Conservation (phyloP, 92 coral and sea anemone genomes). For the Epizoanthus stellaris region DNA sequence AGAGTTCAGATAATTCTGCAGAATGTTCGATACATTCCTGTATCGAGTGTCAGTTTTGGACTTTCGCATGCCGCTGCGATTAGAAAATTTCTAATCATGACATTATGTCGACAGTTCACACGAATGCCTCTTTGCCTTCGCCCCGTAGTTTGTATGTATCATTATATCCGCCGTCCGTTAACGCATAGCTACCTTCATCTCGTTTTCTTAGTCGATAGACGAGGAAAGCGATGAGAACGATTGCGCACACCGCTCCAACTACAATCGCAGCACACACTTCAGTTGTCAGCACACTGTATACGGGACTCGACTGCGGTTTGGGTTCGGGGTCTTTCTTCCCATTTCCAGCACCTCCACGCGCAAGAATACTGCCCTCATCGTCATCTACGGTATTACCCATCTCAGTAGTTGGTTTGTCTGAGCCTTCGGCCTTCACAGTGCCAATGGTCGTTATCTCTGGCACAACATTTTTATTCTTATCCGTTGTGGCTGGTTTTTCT, state of each 20-base stretch:
- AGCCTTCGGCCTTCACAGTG: not conserved
- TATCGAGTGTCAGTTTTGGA: not conserved
- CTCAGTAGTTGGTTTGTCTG: conserved; percentile 30
- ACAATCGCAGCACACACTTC: conserved; percentile 97
- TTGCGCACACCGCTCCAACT: conserved; percentile 96
- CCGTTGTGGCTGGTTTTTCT: conserved; percentile 1
- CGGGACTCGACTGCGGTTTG: conserved; percentile 32
- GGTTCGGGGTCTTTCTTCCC: conserved; percentile 1
- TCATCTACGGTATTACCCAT: not conserved
- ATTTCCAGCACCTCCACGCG: not conserved
- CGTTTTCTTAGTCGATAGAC: conserved; percentile 93
- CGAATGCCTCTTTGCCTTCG: conserved; percentile 95
- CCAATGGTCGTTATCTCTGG: not conserved
- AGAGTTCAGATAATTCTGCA: not conserved
- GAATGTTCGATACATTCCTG: not conserved
- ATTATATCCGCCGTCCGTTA: conserved; percentile 74
- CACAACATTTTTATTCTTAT: no score
- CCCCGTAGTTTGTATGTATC: conserved; percentile 85
- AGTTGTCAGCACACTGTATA: conserved; percentile 66
- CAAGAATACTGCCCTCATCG: not conserved
- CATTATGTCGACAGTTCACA: conserved; percentile 47
- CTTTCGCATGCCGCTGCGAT: conserved; percentile 9
- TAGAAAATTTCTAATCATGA: not conserved
- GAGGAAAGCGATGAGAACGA: conserved; percentile 91
- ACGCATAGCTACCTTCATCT: conserved; percentile 94